These are phyloP conservation scores for Boloria selene DNA, from an alignment of 2,888 invertebrate species.

Conservation along the genomic window DNA sequence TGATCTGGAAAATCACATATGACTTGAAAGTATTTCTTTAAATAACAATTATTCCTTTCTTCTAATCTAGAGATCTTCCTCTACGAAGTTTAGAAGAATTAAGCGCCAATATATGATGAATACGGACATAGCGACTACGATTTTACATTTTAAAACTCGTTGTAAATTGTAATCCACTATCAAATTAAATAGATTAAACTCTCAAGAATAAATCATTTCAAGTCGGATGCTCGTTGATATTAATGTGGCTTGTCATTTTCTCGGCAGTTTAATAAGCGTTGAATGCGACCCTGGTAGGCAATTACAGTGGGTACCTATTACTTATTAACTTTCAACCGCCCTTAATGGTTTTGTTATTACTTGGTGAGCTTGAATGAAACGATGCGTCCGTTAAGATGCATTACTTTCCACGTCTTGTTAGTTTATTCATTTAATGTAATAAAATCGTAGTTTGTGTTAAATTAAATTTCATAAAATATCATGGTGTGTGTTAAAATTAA, in stretches of 20 bases:
- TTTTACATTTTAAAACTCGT: neutral
- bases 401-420: too few species aligned
- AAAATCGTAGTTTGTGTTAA: too few species aligned
- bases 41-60: too few species aligned
- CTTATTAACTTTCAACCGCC: conserved; percentile 71
- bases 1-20: too few species aligned
- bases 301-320: conserved; percentile 58
- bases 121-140: too few species aligned
- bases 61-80: too few species aligned
- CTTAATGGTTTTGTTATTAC: conserved; percentile 68
- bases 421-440: too few species aligned
- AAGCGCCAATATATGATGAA: too few species aligned
- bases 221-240: conserved; percentile 29
- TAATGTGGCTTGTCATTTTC: conserved; percentile 34
- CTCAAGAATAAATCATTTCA: conserved; percentile 24
- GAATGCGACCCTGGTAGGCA: conserved; percentile 49
- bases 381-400: conserved; percentile 54
- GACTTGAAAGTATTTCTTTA: too few species aligned
- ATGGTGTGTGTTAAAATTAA: too few species aligned
- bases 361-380: conserved; percentile 49
- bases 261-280: conserved; percentile 33
- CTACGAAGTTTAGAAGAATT: too few species aligned
- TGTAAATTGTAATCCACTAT: neutral
- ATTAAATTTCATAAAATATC: too few species aligned
- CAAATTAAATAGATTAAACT: conserved; percentile 4